phyloP scores from a whole-genome alignment of 2,888 invertebrate species.

The Iphiclides podalirius region DNA sequence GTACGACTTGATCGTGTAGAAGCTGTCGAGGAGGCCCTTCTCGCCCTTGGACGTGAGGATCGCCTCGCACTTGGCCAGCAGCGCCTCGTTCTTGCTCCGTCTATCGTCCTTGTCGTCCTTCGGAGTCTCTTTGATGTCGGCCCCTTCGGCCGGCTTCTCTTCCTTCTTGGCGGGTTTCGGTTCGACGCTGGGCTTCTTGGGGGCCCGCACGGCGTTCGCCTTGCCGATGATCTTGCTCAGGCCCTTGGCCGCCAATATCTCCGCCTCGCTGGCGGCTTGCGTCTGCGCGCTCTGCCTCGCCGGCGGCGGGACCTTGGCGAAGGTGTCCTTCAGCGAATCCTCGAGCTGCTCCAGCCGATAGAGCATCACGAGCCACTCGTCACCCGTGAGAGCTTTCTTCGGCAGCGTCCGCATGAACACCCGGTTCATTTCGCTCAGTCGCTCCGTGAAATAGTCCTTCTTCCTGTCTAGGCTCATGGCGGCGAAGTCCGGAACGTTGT shows the following conservation, averaged over 20 bases:
- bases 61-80: conserved; percentile 63
- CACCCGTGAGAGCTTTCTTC: conserved; percentile 53
- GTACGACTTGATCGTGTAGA: conserved; percentile 65
- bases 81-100: conserved; percentile 49
- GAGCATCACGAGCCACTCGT: conserved; percentile 68
- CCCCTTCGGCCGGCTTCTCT: conserved; percentile 19
- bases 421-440: conserved; percentile 55
- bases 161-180: conserved; percentile 38
- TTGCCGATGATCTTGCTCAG: conserved; percentile 69
- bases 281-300: conserved; percentile 33
- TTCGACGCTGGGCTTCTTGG: conserved; percentile 29
- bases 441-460: conserved; percentile 55
- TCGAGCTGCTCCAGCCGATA: conserved; percentile 62
- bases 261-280: conserved; percentile 56
- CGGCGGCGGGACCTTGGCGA: conserved; percentile 45
- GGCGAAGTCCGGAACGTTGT: conserved; percentile 48
- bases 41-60: conserved; percentile 63
- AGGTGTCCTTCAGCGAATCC: conserved; percentile 50
- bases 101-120: conserved; percentile 41
- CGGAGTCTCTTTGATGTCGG: conserved; percentile 34
- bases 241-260: conserved; percentile 68
- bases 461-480: conserved; percentile 48
- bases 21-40: conserved; percentile 59
- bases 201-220: conserved; percentile 41
- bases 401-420: conserved; percentile 63